These are phyloP conservation scores for Pedionomus torquatus DNA, from an alignment of 2,113 vertebrate genomes.

Conservation along the genomic window DNA sequence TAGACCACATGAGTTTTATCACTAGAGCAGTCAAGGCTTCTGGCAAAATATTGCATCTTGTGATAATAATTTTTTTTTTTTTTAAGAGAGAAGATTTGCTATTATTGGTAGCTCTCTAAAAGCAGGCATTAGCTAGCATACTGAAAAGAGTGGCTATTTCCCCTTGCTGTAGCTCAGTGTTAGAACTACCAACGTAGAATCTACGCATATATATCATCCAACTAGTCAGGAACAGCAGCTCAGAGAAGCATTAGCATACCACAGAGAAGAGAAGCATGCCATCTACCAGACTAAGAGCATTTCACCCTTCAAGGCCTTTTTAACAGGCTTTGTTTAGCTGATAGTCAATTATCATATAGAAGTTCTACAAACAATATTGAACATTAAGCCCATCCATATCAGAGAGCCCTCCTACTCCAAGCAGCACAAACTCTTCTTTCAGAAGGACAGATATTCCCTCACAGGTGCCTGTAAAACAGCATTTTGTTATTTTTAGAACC, in stretches of 20 bases:
- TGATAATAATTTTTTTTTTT: not conserved
- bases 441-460: not conserved
- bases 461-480: not conserved
- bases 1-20: not conserved
- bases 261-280: not conserved
- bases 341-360: not conserved
- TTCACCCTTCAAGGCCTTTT: not conserved
- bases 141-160: not conserved
- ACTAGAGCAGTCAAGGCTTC: not conserved
- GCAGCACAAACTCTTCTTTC: not conserved
- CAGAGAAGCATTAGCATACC: not conserved
- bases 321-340: not conserved
- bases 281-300: not conserved
- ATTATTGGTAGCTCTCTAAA: not conserved
- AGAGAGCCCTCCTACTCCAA: not conserved
- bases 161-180: not conserved
- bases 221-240: not conserved
- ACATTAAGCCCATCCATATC: not conserved
- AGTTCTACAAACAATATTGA: not conserved
- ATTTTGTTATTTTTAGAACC: not conserved
- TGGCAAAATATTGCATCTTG: not conserved
- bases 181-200: not conserved
- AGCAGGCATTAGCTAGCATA: not conserved
- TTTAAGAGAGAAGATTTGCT: not conserved
- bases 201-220: too few species aligned